phyloP scores from a whole-genome alignment of 2,797 vertebrate genomes.

The Sciurus carolinensis region DNA sequence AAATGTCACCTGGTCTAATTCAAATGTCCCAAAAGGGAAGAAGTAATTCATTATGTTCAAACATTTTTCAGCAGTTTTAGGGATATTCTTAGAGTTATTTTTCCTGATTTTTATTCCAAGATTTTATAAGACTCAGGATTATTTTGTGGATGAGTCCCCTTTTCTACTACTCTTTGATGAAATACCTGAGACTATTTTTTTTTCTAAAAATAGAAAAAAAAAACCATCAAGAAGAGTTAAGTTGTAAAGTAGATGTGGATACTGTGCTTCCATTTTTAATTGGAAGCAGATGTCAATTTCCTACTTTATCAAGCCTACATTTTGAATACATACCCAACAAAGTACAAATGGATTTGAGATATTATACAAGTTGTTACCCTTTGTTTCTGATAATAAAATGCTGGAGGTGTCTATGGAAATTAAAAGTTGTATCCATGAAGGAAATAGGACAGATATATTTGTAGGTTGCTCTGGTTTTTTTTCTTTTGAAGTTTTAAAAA shows the following conservation, averaged over 20 bases:
- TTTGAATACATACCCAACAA: conserved; percentile 10
- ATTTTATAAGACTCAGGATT: conserved; percentile 12
- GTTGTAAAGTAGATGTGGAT: not conserved
- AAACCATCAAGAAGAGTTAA: not conserved
- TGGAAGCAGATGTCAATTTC: conserved; percentile 39
- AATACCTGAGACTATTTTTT: not conserved
- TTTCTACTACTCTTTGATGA: conserved; percentile 12
- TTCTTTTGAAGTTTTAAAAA: conserved; percentile 53
- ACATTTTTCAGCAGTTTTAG: not conserved
- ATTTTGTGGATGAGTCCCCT: not conserved
- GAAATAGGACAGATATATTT: conserved; percentile 29
- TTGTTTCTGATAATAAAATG: conserved; percentile 76
- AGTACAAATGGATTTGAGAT: conserved; percentile 41
- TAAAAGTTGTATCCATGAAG: conserved; percentile 64
- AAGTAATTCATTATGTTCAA: not conserved
- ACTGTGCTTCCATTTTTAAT: not conserved
- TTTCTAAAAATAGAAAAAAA: not conserved
- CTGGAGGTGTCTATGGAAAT: conserved; percentile 37
- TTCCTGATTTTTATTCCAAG: conserved; percentile 16
- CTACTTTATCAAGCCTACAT: not conserved
- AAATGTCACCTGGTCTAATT: conserved; percentile 11
- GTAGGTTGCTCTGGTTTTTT: conserved; percentile 53
- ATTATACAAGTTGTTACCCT: not conserved
- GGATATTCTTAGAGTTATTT: not conserved
- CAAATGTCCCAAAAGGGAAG: conserved; percentile 8